Evolutionary conservation across 2,797 vertebrate species (phyloP), one percentile per base, ranked within the genome.

Genomic region (Hemitrygon akajei): DNA sequence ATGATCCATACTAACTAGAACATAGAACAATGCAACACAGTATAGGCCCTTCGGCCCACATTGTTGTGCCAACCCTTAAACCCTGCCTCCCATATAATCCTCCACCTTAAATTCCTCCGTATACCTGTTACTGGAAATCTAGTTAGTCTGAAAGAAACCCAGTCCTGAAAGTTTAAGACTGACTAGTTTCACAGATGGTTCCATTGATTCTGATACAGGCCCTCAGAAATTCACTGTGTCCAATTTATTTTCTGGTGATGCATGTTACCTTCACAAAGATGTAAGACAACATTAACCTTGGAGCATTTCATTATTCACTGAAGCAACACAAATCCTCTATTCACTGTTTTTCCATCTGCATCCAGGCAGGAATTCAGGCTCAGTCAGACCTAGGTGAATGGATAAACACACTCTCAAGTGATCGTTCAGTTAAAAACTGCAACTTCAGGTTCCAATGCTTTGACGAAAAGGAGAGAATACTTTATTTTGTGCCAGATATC

Each of bases 401-500:
- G 60, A 34, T 0, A 87, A n/a, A 6, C 56, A 63, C 18, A 63
- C 0, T 2, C 18, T n/a, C 60, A n/a, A 87, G 63, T 63, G 84
- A 87, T 69, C 89, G n/a, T 89, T 66, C 60, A 20, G 30, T 37
- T 87, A 30, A 34, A 63, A 66, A 16, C 84, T 87, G 30, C n/a
- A 66, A 37, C 86, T 89, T 66, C 37, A 63, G 86, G 18, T 69
- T 89, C n/a, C 18, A 20, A 37, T 5, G 0, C 84, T 34, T 87
- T 66, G 58, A 87, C 63, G 66, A n/a, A 69, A n/a, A 69, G 37
- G n/a, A 69, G 7, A 37, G 60, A 89, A 89, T 66, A 86, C 20
- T 69, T 89, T 66, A 66, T n/a, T 89, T 89, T 89, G 60, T 89
- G 86, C 60, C 86, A 89, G 18, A 63, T 66, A 37, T n/a, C 30